These are phyloP conservation scores for Sebastes wilsoni DNA, from an alignment of 2,797 vertebrate species.

Conservation along the genomic window DNA sequence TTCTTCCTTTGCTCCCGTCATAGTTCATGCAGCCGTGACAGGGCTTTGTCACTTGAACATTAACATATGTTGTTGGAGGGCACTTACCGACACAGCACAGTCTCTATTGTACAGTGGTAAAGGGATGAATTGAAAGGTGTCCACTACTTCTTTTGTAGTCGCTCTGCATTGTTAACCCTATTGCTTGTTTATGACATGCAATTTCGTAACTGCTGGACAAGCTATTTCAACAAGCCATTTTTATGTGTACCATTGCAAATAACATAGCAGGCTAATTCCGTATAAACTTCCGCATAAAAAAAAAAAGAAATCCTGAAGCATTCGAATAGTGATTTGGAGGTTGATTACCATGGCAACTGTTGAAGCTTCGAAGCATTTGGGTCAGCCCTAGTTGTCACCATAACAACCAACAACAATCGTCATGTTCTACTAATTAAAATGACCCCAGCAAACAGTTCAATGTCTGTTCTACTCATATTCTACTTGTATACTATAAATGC, in stretches of 20 bases:
- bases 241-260: too few species aligned
- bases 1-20: not conserved
- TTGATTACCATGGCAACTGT: too few species aligned
- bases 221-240: not conserved
- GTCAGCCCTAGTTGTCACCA: too few species aligned
- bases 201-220: not conserved
- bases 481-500: not conserved
- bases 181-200: not conserved
- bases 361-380: too few species aligned
- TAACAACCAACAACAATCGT: too few species aligned
- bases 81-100: not conserved
- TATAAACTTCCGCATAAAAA: too few species aligned
- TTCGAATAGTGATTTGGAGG: too few species aligned
- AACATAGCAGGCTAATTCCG: too few species aligned
- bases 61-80: not conserved
- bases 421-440: too few species aligned
- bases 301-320: too few species aligned
- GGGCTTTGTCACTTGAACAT: not conserved
- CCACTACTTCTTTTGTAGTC: not conserved
- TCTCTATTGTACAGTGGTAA: not conserved
- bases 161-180: not conserved
- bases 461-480: too few species aligned
- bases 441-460: too few species aligned
- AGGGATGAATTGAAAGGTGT: not conserved
- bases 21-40: not conserved